Evolutionary conservation across 2,113 vertebrate genomes (phyloP).

Genomic region (Progne subis): DNA sequence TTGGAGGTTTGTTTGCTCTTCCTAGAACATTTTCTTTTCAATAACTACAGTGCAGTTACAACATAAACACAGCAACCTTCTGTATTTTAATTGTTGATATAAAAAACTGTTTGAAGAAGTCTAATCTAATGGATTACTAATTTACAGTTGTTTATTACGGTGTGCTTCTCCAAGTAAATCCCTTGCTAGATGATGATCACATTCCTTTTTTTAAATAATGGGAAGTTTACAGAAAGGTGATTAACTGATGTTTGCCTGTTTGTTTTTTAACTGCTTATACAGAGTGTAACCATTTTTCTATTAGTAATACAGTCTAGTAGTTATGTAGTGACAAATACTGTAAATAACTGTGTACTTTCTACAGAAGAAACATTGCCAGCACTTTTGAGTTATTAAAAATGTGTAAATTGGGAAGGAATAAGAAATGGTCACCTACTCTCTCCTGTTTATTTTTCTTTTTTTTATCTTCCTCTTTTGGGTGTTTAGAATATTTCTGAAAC

Average conservation of each 20-base stretch:
- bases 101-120: neutral
- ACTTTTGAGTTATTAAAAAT: neutral
- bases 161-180: neutral
- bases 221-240: neutral
- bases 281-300: neutral
- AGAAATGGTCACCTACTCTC: neutral
- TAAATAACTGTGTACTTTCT: neutral
- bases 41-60: neutral
- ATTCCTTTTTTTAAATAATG: neutral
- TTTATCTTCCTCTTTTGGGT: neutral
- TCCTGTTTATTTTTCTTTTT: neutral
- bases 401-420: neutral
- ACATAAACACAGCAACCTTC: neutral
- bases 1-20: neutral
- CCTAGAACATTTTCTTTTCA: neutral
- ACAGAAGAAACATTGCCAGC: neutral
- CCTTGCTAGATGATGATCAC: neutral
- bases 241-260: neutral
- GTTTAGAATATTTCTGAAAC: neutral
- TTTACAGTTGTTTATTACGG: neutral
- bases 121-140: neutral
- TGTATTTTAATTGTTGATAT: neutral
- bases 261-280: neutral
- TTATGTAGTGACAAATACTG: neutral
- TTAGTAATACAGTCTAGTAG: neutral